Evolutionary conservation across 2,797 vertebrate species (phyloP), one percentile per base, ranked within the genome.

Genomic region (Phoxinus dragarum): DNA sequence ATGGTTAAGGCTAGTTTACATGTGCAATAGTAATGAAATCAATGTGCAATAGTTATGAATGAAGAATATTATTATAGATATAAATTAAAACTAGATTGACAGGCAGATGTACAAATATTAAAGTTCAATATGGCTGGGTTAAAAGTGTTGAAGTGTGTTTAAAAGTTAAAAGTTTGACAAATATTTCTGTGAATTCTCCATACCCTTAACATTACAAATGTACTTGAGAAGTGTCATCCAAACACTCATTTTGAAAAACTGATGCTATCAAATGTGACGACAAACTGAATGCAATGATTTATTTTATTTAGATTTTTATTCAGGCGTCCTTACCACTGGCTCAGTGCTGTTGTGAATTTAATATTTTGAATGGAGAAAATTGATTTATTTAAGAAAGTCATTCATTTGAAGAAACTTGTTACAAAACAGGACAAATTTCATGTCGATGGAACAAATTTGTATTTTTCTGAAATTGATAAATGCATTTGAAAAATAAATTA

Each of bases 261-360:
- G 0, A 67, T 47, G 42, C 61, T 49, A 19, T 80, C 77, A 80
- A 14, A 67, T 66, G 27, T 49, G 42, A 11, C 2, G 0, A 79
- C 66, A 80, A 66, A 80, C 77, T 23, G 11, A 67, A 36, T 23
- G 19, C 27, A 49, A 6, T 64, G n/a, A 80, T 67, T 80, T 80
- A 66, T 79, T 66, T 66, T n/a, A 79, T 79, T 66, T n/a, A 66
- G 6, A 61, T 59, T 40, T 47, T 54, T 54, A 54, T 64, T 31
- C 17, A 79, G n/a, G 9, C 16, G 1, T 66, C 59, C 23, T 12
- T 10, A 14, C 17, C 40, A 36, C 59, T 44, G 27, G 10, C 27
- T 80, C 38, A 31, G 44, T 31, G 44, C 44, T 74, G 42, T 19
- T 49, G 42, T 2, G 27, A 21, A 31, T 80, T 67, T 36, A 14